Base-by-base conservation (phyloP, 2,888 invertebrate genomes). In the Lymantria monacha region DNA sequence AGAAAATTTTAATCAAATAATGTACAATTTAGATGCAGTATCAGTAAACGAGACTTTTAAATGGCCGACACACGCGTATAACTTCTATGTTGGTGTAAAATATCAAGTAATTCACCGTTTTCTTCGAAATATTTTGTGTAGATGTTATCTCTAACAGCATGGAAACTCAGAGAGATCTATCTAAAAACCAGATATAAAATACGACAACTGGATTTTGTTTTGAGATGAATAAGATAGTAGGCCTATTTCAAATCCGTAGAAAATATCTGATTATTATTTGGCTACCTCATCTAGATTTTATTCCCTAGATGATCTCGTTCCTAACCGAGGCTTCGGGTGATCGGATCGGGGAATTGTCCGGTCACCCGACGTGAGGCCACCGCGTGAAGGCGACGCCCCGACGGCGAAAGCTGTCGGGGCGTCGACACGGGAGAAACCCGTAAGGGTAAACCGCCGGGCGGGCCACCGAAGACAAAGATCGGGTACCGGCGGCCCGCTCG, bases 181-280 rank as follows among this genome's bases (percentile, higher is more conserved):
- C 81, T 61, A 70, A 61, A n/a, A 79, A 80, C 81, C 67, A 75
- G 81, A 79, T 76, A 74, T 71, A 68, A 67, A 70, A 59, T 60
- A 66, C 60, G 55, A 59, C 57, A 50, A 56, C 43, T 49, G 48
- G 50, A 48, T 59, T 65, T 65, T 52, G 51, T 63, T 48, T 49
- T 53, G 49, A 63, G 63, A 71, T 70, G 53, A 46, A 49, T 15
- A 47, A 56, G 63, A 66, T 63, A 63, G 56, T 46, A 48, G 44
- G 44, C 33, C 44, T 51, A 54, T 62, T 61, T 52, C 45, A 9
- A 46, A 55, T 48, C 37, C 55, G 52, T 49, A 43, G 48, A n/a
- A 12, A 38, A 13, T 38, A 33, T 9, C 33, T 33, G 33, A 10
- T 5, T 9, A 33, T 33, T 33, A 33, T 33, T 22, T 22, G 22